Evolutionary conservation across 1,140 invertebrate genomes (phyloP).

Genomic region (Achroia grisella): DNA sequence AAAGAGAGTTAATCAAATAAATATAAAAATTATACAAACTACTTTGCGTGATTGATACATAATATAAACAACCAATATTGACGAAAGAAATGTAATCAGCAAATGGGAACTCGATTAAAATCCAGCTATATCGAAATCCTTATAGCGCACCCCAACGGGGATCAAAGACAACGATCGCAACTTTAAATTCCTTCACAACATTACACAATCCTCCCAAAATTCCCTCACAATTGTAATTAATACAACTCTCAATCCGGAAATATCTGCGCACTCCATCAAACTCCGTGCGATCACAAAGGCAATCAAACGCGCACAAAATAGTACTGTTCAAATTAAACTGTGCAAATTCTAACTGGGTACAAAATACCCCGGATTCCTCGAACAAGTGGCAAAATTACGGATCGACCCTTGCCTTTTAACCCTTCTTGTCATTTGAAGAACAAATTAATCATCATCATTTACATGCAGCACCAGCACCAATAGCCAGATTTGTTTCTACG

Average conservation of each 20-base stretch:
- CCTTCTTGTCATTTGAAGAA: slow-evolving; percentile 70
- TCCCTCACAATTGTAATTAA: slow-evolving; percentile 52
- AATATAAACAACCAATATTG: not conserved
- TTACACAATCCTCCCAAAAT: slow-evolving; percentile 10
- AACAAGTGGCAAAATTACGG: slow-evolving; percentile 48
- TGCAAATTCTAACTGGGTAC: slow-evolving; percentile 42
- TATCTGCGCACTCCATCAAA: slow-evolving; percentile 64
- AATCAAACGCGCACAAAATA: slow-evolving; percentile 53
- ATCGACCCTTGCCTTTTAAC: slow-evolving; percentile 56
- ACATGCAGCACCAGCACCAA: slow-evolving; percentile 52
- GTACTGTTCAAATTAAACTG: slow-evolving; percentile 51
- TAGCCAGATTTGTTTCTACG: slow-evolving; percentile 69
- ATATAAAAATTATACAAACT: too few relatives aligned
- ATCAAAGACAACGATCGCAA: slow-evolving; percentile 31
- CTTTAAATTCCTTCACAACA: slow-evolving; percentile 12
- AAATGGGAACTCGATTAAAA: slow-evolving; percentile 5
- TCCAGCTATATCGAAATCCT: slow-evolving; percentile 4
- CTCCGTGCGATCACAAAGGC: slow-evolving; percentile 48
- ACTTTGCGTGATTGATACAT: too few relatives aligned
- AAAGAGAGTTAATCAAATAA: too few relatives aligned
- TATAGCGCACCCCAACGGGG: slow-evolving; percentile 11
- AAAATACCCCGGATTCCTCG: slow-evolving; percentile 42
- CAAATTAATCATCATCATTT: slow-evolving; percentile 74
- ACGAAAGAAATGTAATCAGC: too few relatives aligned
- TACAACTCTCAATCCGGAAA: slow-evolving; percentile 57